Conservation (phyloP, 2,113 vertebrate species). For the Nyctibius bracteatus region DNA sequence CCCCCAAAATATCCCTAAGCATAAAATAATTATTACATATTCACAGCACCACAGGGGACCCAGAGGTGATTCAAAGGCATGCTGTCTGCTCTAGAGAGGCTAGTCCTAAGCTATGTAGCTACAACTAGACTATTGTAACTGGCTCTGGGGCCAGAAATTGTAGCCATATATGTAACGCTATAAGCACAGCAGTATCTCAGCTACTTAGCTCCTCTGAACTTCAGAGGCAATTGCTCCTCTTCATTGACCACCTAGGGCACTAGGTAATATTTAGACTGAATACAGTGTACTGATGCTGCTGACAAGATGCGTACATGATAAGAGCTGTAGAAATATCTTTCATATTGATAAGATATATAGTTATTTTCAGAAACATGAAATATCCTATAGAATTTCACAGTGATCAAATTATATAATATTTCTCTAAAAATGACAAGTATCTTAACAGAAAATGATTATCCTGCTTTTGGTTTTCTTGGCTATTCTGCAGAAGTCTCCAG, state of each 20-base stretch:
- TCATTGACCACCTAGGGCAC: background rate
- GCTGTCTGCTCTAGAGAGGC: background rate
- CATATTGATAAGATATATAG: background rate
- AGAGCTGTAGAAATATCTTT: background rate
- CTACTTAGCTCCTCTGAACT: background rate
- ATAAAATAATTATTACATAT: background rate
- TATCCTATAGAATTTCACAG: background rate
- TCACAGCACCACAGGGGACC: background rate
- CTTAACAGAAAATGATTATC: background rate
- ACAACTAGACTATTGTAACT: background rate
- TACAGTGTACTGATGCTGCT: background rate
- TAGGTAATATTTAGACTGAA: background rate
- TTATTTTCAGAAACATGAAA: background rate
- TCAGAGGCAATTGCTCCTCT: background rate
- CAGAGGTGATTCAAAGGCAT: background rate
- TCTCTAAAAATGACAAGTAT: background rate
- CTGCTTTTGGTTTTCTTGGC: background rate
- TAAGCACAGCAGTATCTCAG: background rate
- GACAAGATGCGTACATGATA: accelerated
- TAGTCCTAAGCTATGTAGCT: background rate
- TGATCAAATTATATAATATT: background rate
- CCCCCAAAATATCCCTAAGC: background rate
- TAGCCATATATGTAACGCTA: background rate
- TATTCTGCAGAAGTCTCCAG: background rate
- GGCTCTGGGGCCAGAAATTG: background rate